Percentiles rank a stretch among this genome's conserved stretches.
phyloP scores from a whole-genome alignment of 1,140 invertebrate genomes.

The Schlechtendalia chinensis region DNA sequence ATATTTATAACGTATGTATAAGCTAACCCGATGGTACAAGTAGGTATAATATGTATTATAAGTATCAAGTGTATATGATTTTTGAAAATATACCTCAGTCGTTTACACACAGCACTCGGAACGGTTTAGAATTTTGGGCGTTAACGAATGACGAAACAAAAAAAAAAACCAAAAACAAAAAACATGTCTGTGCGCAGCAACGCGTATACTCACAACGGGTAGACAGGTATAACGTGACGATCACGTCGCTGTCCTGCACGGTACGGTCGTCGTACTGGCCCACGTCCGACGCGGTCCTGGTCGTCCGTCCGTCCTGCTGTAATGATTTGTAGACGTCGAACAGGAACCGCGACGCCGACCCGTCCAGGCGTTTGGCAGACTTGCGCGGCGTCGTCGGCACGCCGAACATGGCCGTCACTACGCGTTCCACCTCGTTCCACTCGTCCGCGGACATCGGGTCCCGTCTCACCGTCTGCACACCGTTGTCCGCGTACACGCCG shows the following conservation, averaged over 20 bases:
- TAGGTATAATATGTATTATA: too few relatives aligned
- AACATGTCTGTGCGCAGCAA: too few relatives aligned
- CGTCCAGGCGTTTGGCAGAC: constrained; percentile 58
- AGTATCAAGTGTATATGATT: too few relatives aligned
- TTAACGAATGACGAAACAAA: too few relatives aligned
- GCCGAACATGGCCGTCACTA: constrained; percentile 82
- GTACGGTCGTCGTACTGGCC: constrained; percentile 65
- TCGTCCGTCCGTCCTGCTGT: constrained; percentile 62
- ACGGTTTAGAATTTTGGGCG: too few relatives aligned
- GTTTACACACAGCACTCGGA: too few relatives aligned
- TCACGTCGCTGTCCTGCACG: constrained; percentile 86
- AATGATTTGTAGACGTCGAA: constrained; percentile 83
- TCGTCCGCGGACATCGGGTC: constrained; percentile 71
- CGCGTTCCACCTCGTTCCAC: constrained; percentile 77
- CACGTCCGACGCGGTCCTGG: constrained; percentile 61
- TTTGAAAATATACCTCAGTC: too few relatives aligned
- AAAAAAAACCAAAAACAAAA: not conserved
- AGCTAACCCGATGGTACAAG: too few relatives aligned
- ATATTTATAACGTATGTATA: too few relatives aligned
- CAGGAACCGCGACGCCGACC: constrained; percentile 84
- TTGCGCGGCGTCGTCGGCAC: constrained; percentile 73
- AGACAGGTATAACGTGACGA: constrained; percentile 77
- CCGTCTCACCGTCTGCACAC: constrained; percentile 82
- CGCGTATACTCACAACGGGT: constrained; percentile 77
- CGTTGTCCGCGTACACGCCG: constrained; percentile 83